Base-by-base conservation (phyloP, 2,113 vertebrate species). In the Rynchops niger region DNA sequence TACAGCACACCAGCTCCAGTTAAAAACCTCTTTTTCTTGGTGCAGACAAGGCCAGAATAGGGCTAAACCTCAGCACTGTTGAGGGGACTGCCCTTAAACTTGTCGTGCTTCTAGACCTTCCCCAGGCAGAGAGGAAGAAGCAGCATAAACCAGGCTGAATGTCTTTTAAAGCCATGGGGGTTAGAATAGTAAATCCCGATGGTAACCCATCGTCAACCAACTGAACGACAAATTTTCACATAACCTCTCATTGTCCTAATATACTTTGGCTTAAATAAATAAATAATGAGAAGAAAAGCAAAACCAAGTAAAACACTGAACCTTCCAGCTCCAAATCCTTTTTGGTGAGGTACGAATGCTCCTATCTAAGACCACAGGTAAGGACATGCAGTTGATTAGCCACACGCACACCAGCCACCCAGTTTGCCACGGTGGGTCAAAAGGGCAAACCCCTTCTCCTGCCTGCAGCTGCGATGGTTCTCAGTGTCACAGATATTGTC, bases 361-460 rank as follows among this genome's bases (percentile, higher is more conserved):
- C 34, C 26, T 77, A n/a, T 19, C 25, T 55, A n/a, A 74, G 42
- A 55, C 36, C 40, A 45, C 1, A 3, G 42, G 21, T 59, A 79
- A 74, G n/a, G 62, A 45, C 0, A 0, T 14, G 36, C 47, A 55
- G 18, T 26, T 55, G 34, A 81, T 58, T 13, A 67, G 19, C 42
- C 40, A 47, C 26, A n/a, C 0, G 6, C 0, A 1, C 0, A 1
- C 2, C 7, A 52, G 58, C 58, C 34, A 82, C n/a, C 25, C 74
- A 86, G 53, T 25, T 17, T 69, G 34, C 56, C 32, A n/a, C 1
- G 1, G 3, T 18, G 42, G 45, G 55, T 52, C 4, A 0, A 42
- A 85, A 78, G 21, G 32, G 40, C 38, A 82, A 91, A 27, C 9
- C 15, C 25, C 36, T 30, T 25, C 47, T 66, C 40, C 55, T 23